These are phyloP conservation scores for Osmoderma eremita DNA, from an alignment of 2,888 invertebrate species.

Conservation along the genomic window DNA sequence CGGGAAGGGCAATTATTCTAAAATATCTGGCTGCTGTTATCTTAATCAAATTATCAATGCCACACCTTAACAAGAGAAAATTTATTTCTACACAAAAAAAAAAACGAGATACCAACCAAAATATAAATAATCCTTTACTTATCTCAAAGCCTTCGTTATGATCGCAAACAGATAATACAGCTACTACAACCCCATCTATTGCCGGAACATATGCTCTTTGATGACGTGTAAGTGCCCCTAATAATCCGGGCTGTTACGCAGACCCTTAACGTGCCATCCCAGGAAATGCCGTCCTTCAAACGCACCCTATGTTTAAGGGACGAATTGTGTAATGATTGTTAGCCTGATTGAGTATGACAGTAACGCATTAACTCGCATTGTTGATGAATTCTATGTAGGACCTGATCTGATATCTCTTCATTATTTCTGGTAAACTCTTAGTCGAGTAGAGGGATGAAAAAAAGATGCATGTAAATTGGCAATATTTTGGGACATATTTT, in stretches of 20 bases:
- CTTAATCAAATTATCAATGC: no score
- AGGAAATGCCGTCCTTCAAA: constrained; percentile 23
- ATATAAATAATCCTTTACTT: constrained; percentile 28
- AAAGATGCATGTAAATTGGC: constrained; percentile 7
- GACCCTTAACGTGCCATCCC: constrained; percentile 37
- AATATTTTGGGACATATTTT: constrained; percentile 8
- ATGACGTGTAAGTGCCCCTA: constrained; percentile 32
- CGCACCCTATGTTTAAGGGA: constrained; percentile 34
- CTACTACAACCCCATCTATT: constrained; percentile 41
- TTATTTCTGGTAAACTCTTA: constrained; percentile 28
- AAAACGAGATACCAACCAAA: not conserved
- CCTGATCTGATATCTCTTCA: constrained; percentile 32
- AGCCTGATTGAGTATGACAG: constrained; percentile 62
- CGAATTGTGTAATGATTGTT: constrained; percentile 48
- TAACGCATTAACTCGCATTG: constrained; percentile 61
- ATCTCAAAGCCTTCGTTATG: constrained; percentile 29
- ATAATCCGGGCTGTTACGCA: constrained; percentile 40
- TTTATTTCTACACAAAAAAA: no score
- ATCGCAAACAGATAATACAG: constrained; percentile 18
- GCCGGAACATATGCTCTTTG: constrained; percentile 38
- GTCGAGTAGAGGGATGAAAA: constrained; percentile 17
- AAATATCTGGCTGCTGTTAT: no score
- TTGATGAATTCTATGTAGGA: constrained; percentile 57
- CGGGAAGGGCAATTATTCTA: no score
- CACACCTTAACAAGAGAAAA: no score